Evolutionary conservation across 2,888 invertebrate genomes (phyloP), one percentile per base, ranked within the genome.

Genomic region (Silvanus unidentatus): DNA sequence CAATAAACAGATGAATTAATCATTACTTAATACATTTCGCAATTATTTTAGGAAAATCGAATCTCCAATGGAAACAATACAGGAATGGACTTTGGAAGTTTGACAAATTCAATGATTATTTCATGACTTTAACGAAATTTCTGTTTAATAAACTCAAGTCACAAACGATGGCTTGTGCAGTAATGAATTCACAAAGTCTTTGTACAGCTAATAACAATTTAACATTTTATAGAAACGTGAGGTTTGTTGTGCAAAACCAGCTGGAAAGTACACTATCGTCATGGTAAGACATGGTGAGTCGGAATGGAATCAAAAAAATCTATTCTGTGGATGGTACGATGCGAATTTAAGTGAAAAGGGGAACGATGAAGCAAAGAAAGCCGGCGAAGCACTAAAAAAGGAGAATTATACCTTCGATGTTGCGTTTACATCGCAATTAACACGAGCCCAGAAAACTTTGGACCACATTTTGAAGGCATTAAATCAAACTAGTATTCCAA

Each of bases 341-440:
- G 77, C 78, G 15, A 69, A 73, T 46, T 64, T 80, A 10, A 77
- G 77, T 29, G 75, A 75, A n/a, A 75, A 76, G 66, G 87, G 88
- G 36, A 76, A 77, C 40, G 72, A 75, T 22, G 88, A 88, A 72
- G 88, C 88, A 3, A 48, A 70, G 8, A 72, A 77, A 5, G 89
- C 88, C 4, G 87, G 89, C 3, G 82, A 82, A 59, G 84, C 86
- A 1, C 65, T 92, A 30, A 82, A 82, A 61, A 74, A 82, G 0
- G 81, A 81, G 15, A 80, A 81, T 1, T 80, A 81, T 52, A 75
- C 78, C 56, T 90, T 92, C 59, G 90, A 92, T 64, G 64, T 85
- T 0, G 88, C 88, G 1, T 87, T 86, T 63, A 89, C 90, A 0
- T 92, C 92, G 0, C 81, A 86, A 2, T 66, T 92, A 48, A 84